Percentiles rank a stretch among this genome's conserved stretches.
Evolutionary conservation across 2,113 vertebrate genomes (phyloP).

Genomic region (Channa maculata): DNA sequence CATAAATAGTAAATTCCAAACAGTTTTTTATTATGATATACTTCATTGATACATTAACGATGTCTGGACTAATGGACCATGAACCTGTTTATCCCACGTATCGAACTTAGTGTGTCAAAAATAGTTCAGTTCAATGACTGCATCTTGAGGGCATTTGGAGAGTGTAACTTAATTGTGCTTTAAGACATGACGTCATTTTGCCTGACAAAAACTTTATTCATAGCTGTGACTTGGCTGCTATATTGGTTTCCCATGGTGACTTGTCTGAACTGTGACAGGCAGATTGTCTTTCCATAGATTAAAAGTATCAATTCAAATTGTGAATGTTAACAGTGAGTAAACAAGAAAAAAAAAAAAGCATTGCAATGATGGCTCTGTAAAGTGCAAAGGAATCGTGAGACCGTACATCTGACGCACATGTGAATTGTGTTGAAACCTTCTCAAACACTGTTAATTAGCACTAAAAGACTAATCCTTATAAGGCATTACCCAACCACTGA

Average conservation of each 20-base stretch:
- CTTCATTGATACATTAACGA: background rate
- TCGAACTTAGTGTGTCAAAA: background rate
- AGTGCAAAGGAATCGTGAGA: background rate
- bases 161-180: conserved; percentile 35
- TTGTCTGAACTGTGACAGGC: conserved; percentile 30
- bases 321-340: background rate
- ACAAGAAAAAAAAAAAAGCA: conserved; percentile 1
- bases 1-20: too few relatives aligned
- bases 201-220: conserved; percentile 59
- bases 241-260: conserved; percentile 26
- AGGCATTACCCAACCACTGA: background rate
- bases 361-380: background rate
- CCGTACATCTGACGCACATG: background rate
- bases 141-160: conserved; percentile 29
- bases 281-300: conserved; percentile 8
- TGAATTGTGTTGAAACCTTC: background rate
- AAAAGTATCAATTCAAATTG: background rate
- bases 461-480: background rate
- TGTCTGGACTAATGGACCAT: too few relatives aligned
- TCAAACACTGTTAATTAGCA: background rate
- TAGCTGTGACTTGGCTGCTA: conserved; percentile 22
- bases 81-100: background rate
- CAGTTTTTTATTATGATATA: background rate
- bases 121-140: conserved; percentile 15
- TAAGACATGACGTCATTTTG: conserved; percentile 64